Conservation (phyloP, 2,113 vertebrate genomes). For the Pycnonotus jocosus region DNA sequence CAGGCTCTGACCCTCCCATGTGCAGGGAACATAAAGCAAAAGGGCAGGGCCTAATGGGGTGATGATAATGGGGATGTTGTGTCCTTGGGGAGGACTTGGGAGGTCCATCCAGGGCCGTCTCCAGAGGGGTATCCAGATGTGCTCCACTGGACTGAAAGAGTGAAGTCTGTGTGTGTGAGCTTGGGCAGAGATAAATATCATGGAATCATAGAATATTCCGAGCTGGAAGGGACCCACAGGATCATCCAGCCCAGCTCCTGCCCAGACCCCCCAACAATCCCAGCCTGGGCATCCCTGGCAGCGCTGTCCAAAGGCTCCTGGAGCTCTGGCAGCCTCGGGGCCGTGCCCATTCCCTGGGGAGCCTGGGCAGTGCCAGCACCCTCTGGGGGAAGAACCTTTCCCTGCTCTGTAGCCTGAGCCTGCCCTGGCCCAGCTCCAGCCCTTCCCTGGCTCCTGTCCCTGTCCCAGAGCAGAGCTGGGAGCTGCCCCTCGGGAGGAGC, state of each 20-base stretch:
- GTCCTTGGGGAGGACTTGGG: background rate
- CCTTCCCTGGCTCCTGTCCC: background rate
- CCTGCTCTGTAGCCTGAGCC: background rate
- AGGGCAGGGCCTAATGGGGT: background rate
- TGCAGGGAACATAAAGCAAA: background rate
- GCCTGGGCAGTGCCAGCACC: background rate
- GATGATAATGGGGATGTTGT: background rate
- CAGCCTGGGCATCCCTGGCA: background rate
- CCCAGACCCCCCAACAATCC: background rate
- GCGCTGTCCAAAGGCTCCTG: background rate
- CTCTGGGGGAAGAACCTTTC: background rate
- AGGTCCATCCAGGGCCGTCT: background rate
- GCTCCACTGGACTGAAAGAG: accelerated
- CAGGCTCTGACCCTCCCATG: background rate
- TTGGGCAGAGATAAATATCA: background rate
- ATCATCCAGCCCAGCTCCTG: accelerated
- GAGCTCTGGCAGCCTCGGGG: background rate
- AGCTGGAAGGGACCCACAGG: background rate
- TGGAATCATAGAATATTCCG: background rate
- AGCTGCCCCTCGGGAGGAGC: background rate
- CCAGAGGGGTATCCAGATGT: too few species aligned
- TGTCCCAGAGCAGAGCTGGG: background rate
- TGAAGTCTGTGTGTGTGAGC: background rate
- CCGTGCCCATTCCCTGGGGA: background rate
- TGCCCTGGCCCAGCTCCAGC: background rate